A percentile compares a stretch with the other conserved stretches of the same genome.
phyloP scores from a whole-genome alignment of 2,113 vertebrate species.

The Hymenochirus boettgeri region DNA sequence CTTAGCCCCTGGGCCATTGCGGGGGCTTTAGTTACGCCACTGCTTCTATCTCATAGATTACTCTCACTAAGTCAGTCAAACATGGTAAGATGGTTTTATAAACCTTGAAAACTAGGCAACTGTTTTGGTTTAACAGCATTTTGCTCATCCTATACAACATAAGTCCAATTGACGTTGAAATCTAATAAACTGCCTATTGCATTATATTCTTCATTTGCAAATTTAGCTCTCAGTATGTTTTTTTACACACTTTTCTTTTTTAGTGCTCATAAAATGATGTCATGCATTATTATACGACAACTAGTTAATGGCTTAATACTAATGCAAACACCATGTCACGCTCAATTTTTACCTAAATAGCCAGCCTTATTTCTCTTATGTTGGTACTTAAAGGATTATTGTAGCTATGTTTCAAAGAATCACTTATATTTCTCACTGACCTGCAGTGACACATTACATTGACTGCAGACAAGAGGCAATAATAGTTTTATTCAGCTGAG shows the following conservation, averaged over 20 bases:
- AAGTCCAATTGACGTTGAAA: slow-evolving; percentile 5
- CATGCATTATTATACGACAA: slow-evolving; percentile 54
- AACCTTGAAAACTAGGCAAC: too few relatives aligned
- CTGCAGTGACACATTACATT: slow-evolving; percentile 51
- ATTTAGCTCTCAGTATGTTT: slow-evolving; percentile 25
- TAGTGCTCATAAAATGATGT: slow-evolving; percentile 31
- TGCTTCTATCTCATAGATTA: too few relatives aligned
- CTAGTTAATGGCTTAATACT: slow-evolving; percentile 51
- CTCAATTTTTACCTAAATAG: slow-evolving; percentile 49
- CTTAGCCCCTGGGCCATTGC: too few relatives aligned
- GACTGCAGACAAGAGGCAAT: slow-evolving; percentile 52
- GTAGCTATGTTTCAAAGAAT: slow-evolving; percentile 50
- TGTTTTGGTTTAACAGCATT: too few relatives aligned
- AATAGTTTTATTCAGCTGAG: slow-evolving; percentile 42
- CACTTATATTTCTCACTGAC: slow-evolving; percentile 54
- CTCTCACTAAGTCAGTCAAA: too few relatives aligned
- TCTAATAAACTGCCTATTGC: too few relatives aligned
- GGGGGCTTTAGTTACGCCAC: too few relatives aligned
- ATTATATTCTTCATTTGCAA: too few relatives aligned
- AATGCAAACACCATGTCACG: slow-evolving; percentile 45
- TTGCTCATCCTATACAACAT: too few relatives aligned
- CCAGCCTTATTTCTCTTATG: slow-evolving; percentile 48
- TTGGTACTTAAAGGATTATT: slow-evolving; percentile 53
- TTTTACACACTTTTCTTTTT: slow-evolving; percentile 5
- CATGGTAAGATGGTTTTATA: too few relatives aligned